A percentile compares a stretch with the other conserved stretches of the same genome.
Conservation (phyloP, 2,888 invertebrate genomes). For the Melieria crassipennis region DNA sequence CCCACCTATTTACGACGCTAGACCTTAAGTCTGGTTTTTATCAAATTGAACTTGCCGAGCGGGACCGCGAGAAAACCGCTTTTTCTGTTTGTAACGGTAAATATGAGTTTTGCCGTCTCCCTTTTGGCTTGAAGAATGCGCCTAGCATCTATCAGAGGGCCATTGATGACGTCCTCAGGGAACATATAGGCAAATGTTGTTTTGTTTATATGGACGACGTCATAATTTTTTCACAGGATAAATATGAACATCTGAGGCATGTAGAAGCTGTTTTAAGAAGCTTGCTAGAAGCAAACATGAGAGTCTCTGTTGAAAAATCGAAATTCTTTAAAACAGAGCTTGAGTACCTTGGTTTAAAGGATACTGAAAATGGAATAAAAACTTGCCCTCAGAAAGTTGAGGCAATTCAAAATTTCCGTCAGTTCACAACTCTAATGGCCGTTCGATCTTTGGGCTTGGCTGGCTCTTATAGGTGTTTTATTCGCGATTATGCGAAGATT, state of each 20-base stretch:
- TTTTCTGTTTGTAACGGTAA: no score
- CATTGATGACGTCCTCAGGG: no score
- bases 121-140: no score
- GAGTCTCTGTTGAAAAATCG: conserved; percentile 10
- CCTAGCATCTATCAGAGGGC: no score
- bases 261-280: background rate
- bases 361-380: background rate
- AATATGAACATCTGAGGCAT: background rate
- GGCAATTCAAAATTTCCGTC: background rate
- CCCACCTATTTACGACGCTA: no score
- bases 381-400: background rate
- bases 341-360: conserved; percentile 6
- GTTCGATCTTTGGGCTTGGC: conserved; percentile 1
- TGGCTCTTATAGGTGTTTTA: background rate
- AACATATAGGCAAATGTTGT: background rate
- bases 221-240: no score
- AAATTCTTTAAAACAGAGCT: conserved; percentile 8
- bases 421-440: background rate
- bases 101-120: no score
- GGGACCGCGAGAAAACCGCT: no score
- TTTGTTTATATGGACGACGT: conserved; percentile 12
- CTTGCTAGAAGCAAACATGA: conserved; percentile 6
- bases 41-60: no score
- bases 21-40: no score
- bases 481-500: conserved; percentile 7